Evolutionary conservation across 2,113 vertebrate genomes (phyloP).

Genomic region (Pteronura brasiliensis): DNA sequence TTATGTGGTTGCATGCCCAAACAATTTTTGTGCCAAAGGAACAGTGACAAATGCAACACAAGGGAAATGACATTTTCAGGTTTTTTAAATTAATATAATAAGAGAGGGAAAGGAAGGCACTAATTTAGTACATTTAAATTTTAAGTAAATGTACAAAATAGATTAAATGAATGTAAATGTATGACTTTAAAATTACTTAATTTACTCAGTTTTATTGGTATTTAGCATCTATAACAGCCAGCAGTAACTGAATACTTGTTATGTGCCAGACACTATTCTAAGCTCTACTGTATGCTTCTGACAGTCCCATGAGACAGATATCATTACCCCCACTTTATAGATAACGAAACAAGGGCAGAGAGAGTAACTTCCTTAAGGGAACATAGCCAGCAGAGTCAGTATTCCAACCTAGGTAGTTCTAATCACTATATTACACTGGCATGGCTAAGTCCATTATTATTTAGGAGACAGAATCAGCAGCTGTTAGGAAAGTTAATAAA

Average conservation of each 20-base stretch:
- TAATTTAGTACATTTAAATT: slow-evolving; percentile 55
- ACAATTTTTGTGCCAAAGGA: slow-evolving; percentile 38
- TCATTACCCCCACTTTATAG: background rate
- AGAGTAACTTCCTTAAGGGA: background rate
- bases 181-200: slow-evolving; percentile 47
- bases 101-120: background rate
- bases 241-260: background rate
- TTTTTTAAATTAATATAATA: slow-evolving; percentile 49
- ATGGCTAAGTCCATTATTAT: background rate
- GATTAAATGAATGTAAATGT: slow-evolving; percentile 46
- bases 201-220: slow-evolving; percentile 37
- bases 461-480: background rate
- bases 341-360: slow-evolving; percentile 4
- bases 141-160: slow-evolving; percentile 59
- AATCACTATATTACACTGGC: background rate
- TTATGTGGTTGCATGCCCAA: slow-evolving; percentile 35
- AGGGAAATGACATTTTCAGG: slow-evolving; percentile 45
- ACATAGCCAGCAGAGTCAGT: background rate
- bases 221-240: slow-evolving; percentile 21
- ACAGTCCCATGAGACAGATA: background rate
- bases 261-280: background rate
- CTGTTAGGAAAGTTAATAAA: slow-evolving; percentile 18
- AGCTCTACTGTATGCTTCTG: background rate
- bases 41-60: slow-evolving; percentile 21
- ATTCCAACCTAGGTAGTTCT: background rate